phyloP scores from a whole-genome alignment of 1,140 invertebrate species.

The Centruroides vittatus region DNA sequence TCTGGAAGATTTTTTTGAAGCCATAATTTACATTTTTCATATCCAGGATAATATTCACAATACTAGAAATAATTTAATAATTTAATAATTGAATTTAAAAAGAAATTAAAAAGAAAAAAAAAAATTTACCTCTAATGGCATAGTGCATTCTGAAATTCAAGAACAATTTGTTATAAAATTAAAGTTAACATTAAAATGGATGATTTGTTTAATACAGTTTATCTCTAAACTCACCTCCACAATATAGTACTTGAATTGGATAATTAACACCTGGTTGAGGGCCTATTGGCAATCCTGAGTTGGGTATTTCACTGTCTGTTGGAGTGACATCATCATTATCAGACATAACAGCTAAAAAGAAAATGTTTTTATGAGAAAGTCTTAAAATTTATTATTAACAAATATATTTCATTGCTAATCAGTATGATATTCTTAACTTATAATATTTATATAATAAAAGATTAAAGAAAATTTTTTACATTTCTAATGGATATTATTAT shows the following conservation, averaged over 20 bases:
- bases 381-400: no score
- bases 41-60: constrained; percentile 95
- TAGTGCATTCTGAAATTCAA: constrained; percentile 53
- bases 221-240: constrained; percentile 40
- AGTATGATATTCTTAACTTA: no score
- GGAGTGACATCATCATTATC: no score
- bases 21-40: constrained; percentile 96
- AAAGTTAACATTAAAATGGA: not conserved
- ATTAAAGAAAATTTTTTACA: no score
- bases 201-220: not conserved
- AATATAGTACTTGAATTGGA: constrained; percentile 79
- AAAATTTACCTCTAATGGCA: constrained; percentile 63
- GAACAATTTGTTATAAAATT: not conserved
- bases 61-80: constrained; percentile 46
- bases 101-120: not conserved
- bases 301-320: no score
- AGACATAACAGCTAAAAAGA: no score
- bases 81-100: constrained; percentile 11
- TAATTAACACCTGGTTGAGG: constrained; percentile 42
- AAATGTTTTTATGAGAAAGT: no score
- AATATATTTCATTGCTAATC: no score
- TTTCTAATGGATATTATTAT: no score
- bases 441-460: no score
- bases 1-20: constrained; percentile 83
- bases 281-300: constrained; percentile 19